Conservation (phyloP, 2,113 vertebrate species). For the Petaurus breviceps region DNA sequence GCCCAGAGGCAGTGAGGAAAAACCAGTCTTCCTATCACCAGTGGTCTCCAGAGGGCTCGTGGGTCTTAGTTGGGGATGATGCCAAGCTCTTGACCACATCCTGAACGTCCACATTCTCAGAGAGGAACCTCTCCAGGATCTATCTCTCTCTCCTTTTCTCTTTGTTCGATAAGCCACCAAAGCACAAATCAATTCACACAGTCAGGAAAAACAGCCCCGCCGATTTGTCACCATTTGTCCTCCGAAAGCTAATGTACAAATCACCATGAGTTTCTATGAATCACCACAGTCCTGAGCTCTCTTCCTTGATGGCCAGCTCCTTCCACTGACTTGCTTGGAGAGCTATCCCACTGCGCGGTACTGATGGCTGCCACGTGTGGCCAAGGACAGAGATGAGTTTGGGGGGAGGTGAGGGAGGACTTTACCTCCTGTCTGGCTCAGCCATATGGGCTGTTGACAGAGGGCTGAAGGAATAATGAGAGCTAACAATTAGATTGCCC, state of each 20-base stretch:
- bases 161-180: not conserved
- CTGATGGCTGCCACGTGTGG: not conserved
- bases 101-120: not conserved
- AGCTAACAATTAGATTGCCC: not conserved
- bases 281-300: not conserved
- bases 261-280: not conserved
- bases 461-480: not conserved
- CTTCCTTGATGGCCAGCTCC: not conserved
- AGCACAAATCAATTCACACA: not conserved
- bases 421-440: not conserved
- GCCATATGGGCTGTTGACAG: not conserved
- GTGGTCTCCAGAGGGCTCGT: not conserved
- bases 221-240: not conserved
- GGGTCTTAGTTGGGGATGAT: not conserved
- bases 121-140: not conserved
- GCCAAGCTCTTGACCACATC: not conserved
- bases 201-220: not conserved
- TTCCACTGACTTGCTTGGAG: not conserved
- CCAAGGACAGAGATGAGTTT: not conserved
- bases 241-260: not conserved
- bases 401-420: not conserved
- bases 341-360: not conserved
- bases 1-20: not conserved
- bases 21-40: not conserved
- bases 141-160: not conserved